Base-by-base conservation (phyloP, 2,113 vertebrate genomes). In the Seriola rivoliana region DNA sequence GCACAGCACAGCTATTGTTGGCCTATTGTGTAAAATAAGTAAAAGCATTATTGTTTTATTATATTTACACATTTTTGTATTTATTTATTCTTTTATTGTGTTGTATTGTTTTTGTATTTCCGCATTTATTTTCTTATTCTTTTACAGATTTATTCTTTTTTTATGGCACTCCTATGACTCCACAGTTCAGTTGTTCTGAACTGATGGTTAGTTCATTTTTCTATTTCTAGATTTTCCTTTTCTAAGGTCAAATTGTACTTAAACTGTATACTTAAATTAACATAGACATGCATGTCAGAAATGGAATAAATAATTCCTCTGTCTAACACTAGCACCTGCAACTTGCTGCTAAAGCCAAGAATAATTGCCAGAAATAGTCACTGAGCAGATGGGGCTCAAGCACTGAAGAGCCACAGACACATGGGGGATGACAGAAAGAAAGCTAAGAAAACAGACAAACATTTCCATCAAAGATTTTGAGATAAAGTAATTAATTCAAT, bases 311-410 rank as follows among this genome's bases (percentile, higher is more conserved):
- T 36, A 36, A 36, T 54, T 25, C 5, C 32, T 8, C 23, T 34
- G 54, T n/a, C 48, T 48, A 34, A 62, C 32, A 34, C 12, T 42
- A 10, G 36, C 44, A 32, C 23, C 71, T 62, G 71, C 71, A 44
- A 34, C 25, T 40, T 69, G 57, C 0, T 46, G 46, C 25, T 19
- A 1, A 54, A 32, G 14, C 21, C 16, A 38, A 46, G 58, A 70
- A 48, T 64, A 64, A 75, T 48, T 70, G 58, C 10, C 58, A 62
- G 55, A 52, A 67, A 82, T 55, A 52, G 10, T 60, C 63, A 74
- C 46, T 7, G 55, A 69, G 16, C 71, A 69, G 71, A 81, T 23
- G 46, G 36, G 23, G 46, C 16, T 36, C 4, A 0, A 29, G 0
- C 40, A 17, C 8, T 55, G 0, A 54, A 0, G 12, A 80, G 69